Conservation (phyloP, 2,888 invertebrate species). For the Cryptocheilus praepositus region DNA sequence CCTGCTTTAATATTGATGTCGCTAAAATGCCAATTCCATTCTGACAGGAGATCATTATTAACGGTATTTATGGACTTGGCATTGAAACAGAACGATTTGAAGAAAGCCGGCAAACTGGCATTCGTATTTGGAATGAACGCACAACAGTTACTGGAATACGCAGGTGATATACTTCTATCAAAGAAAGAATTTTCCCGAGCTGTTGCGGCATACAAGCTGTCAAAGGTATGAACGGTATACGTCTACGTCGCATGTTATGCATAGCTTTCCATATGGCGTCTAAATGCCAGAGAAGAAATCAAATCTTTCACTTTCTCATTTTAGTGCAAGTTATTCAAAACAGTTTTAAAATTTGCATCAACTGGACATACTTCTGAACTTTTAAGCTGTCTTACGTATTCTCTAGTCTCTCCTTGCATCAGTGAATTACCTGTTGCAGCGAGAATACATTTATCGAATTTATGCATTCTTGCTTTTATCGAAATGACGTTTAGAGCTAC, state of each 20-base stretch:
- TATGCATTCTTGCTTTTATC: constrained; percentile 81
- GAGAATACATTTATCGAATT: constrained; percentile 80
- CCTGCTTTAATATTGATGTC: constrained; percentile 1
- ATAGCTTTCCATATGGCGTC: background rate
- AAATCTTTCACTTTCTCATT: constrained; percentile 29
- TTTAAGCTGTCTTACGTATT: constrained; percentile 78
- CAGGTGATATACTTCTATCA: constrained; percentile 87
- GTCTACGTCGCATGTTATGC: constrained; percentile 2
- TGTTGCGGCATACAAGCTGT: constrained; percentile 86
- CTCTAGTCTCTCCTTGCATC: constrained; percentile 76
- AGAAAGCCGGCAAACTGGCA: constrained; percentile 78
- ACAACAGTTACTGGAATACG: constrained; percentile 83
- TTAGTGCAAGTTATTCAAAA: constrained; percentile 78
- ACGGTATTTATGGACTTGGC: constrained; percentile 78
- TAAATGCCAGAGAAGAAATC: constrained; percentile 4
- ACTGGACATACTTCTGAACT: constrained; percentile 80
- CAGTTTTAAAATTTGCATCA: constrained; percentile 80
- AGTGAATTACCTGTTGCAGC: constrained; percentile 79
- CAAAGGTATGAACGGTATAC: constrained; percentile 77
- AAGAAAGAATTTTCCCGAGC: constrained; percentile 86
- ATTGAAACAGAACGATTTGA: constrained; percentile 76
- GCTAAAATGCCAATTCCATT: constrained; percentile 23
- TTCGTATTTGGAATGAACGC: constrained; percentile 80
- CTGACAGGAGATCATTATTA: constrained; percentile 73
- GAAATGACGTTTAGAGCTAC: constrained; percentile 76